Conservation (phyloP, 2,797 vertebrate species). For the Falco naumanni region DNA sequence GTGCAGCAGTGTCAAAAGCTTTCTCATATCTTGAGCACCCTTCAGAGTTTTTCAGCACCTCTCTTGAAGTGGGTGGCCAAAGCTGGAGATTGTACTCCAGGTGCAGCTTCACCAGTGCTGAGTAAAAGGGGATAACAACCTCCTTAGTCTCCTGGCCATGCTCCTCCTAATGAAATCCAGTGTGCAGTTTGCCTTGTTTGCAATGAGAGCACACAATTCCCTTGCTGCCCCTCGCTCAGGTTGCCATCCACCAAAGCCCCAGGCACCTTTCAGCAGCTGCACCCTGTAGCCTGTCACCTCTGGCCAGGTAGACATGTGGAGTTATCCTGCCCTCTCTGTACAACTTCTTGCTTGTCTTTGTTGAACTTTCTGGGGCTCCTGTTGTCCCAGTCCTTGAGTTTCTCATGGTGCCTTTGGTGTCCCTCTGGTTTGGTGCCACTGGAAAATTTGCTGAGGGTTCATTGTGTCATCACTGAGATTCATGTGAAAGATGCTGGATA, state of each 20-base stretch:
- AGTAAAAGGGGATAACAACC: background rate
- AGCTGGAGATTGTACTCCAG: background rate
- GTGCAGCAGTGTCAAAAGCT: constrained; percentile 6
- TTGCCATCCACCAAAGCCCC: background rate
- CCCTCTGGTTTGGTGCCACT: background rate
- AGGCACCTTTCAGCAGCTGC: background rate
- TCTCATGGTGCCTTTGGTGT: background rate
- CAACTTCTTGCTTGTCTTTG: background rate
- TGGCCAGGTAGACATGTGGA: background rate
- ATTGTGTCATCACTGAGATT: background rate
- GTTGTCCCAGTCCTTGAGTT: background rate
- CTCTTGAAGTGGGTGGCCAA: background rate
- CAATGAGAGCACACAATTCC: background rate
- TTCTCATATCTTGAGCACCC: background rate
- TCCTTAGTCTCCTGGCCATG: background rate
- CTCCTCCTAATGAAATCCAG: background rate
- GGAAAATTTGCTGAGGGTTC: background rate
- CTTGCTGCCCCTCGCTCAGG: background rate
- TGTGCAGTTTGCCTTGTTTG: background rate
- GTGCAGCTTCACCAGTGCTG: background rate
- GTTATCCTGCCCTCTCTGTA: background rate
- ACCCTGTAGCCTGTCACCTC: background rate
- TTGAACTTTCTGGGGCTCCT: background rate
- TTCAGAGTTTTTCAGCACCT: background rate
- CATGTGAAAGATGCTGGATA: background rate